Conservation (phyloP, 2,113 vertebrate genomes). For the Hippolais icterina region DNA sequence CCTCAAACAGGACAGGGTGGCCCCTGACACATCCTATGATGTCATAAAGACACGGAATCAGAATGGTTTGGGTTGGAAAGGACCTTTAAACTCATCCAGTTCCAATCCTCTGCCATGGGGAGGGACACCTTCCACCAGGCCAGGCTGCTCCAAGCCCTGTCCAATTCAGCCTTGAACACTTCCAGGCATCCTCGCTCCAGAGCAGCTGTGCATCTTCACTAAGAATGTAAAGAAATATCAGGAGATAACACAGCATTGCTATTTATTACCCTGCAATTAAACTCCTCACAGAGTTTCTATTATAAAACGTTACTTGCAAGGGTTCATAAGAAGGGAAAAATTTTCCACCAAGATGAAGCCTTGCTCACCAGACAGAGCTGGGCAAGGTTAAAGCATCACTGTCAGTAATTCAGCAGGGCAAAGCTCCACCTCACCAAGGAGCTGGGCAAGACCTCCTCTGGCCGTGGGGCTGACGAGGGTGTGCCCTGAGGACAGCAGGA, state of each 20-base stretch:
- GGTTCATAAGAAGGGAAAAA: conserved; percentile 59
- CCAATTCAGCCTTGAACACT: background rate
- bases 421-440: background rate
- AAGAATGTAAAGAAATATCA: conserved; percentile 49
- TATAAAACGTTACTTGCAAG: conserved; percentile 45
- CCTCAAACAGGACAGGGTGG: background rate
- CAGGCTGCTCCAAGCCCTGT: background rate
- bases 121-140: background rate
- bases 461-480: background rate
- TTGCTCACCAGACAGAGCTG: background rate
- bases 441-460: background rate
- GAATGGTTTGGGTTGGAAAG: background rate
- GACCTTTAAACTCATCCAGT: background rate
- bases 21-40: background rate
- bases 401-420: background rate
- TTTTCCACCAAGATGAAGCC: conserved; percentile 49
- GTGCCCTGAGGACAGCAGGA: background rate
- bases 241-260: conserved; percentile 63
- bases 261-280: conserved; percentile 75
- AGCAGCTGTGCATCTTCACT: conserved; percentile 40
- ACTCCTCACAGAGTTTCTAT: conserved; percentile 61
- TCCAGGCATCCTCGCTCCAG: background rate
- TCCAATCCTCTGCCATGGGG: background rate
- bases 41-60: rapidly evolving
- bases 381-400: background rate